A percentile compares a stretch with the other conserved stretches of the same genome.
Conservation (phyloP, 2,113 vertebrate genomes). For the Sarotherodon lohbergeri region DNA sequence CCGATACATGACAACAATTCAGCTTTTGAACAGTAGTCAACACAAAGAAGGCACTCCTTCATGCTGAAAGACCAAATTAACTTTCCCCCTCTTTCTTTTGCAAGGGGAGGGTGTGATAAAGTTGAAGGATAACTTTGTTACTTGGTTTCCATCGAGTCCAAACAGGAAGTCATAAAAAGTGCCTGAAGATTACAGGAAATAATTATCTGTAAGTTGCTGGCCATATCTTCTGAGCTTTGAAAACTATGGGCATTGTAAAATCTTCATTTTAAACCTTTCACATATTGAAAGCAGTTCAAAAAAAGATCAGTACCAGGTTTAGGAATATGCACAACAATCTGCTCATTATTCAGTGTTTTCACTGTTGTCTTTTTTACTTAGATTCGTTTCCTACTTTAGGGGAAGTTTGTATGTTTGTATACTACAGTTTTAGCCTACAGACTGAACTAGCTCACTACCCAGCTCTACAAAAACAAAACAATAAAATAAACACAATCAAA, state of each 20-base stretch:
- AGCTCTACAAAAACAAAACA: neutral
- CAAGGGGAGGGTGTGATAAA: neutral
- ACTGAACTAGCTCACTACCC: neutral
- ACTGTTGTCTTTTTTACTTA: neutral
- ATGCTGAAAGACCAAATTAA: neutral
- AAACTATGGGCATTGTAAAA: neutral
- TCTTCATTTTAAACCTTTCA: neutral
- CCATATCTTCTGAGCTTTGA: neutral
- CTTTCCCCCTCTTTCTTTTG: neutral
- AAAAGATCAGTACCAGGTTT: neutral
- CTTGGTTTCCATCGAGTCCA: neutral
- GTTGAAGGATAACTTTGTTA: neutral
- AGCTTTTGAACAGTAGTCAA: neutral
- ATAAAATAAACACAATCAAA: no score
- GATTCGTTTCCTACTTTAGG: neutral
- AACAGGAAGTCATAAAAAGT: slow-evolving; percentile 19
- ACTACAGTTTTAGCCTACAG: neutral
- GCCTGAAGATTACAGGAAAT: slow-evolving; percentile 29
- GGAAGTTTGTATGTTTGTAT: neutral
- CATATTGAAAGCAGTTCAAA: neutral
- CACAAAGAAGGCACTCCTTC: neutral
- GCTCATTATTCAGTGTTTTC: neutral
- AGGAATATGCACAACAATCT: neutral
- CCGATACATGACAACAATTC: neutral
- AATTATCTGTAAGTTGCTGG: slow-evolving; percentile 4